These are phyloP conservation scores for Artibeus jamaicensis DNA, from an alignment of 2,797 vertebrate genomes.

Conservation along the genomic window DNA sequence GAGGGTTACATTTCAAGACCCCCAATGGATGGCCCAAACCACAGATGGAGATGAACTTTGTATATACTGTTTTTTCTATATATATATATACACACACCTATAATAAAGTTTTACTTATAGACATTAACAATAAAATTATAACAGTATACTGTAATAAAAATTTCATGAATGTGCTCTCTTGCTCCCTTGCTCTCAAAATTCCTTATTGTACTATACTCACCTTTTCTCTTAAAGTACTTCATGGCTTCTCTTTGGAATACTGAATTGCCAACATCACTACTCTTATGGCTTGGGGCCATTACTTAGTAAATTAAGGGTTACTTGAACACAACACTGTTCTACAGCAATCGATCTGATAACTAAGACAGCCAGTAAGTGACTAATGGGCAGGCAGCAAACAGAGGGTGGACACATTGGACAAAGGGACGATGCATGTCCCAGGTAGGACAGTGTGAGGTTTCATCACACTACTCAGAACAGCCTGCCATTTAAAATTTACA, in stretches of 20 bases:
- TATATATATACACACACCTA: neutral
- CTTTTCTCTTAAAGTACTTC: neutral
- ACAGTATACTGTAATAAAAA: neutral
- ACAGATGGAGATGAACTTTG: neutral
- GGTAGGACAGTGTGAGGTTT: neutral
- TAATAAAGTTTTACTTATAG: neutral
- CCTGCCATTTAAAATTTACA: neutral
- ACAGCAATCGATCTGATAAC: neutral
- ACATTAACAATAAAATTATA: neutral
- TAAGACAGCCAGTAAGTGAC: neutral
- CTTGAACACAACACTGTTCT: neutral
- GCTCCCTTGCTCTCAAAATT: neutral
- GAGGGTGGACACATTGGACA: neutral
- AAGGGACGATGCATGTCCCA: neutral
- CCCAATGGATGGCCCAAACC: neutral
- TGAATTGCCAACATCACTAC: neutral
- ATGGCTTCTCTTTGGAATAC: neutral
- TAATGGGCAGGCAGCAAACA: neutral
- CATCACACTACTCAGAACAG: neutral
- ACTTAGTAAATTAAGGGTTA: neutral
- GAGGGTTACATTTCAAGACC: neutral
- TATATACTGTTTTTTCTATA: neutral
- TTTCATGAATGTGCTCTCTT: neutral
- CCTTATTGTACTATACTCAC: neutral
- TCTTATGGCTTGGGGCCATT: neutral